These are phyloP conservation scores for Ciconia nigra DNA, from an alignment of 2,797 vertebrate species.

Conservation along the genomic window DNA sequence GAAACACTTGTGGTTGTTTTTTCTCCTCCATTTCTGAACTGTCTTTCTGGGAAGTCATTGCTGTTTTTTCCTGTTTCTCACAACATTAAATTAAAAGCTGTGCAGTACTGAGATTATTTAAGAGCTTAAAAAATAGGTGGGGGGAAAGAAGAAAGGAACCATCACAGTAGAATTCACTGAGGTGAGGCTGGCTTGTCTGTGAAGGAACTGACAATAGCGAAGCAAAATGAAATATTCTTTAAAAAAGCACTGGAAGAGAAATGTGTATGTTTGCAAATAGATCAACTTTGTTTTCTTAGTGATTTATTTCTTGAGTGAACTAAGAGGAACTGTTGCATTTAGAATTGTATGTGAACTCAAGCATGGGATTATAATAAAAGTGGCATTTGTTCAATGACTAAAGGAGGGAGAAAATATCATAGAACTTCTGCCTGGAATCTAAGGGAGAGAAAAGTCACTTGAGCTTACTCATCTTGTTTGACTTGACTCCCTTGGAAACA, in stretches of 20 bases:
- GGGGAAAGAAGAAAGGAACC: background rate
- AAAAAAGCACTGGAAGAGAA: background rate
- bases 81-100: background rate
- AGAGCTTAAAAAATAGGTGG: background rate
- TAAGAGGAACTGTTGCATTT: background rate
- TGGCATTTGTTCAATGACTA: background rate
- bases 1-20: background rate
- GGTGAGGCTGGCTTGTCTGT: background rate
- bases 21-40: background rate
- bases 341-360: background rate
- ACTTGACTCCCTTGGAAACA: background rate
- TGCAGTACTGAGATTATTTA: background rate
- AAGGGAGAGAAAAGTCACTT: background rate
- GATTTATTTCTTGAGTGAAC: background rate
- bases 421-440: background rate
- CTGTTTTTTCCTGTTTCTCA: background rate
- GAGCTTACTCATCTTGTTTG: background rate
- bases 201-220: background rate
- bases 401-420: background rate
- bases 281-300: background rate
- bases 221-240: background rate
- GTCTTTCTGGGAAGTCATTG: background rate
- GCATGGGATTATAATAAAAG: background rate
- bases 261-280: background rate
- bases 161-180: background rate